These are phyloP conservation scores for Hylia prasina DNA, from an alignment of 2,113 vertebrate species.

Conservation along the genomic window DNA sequence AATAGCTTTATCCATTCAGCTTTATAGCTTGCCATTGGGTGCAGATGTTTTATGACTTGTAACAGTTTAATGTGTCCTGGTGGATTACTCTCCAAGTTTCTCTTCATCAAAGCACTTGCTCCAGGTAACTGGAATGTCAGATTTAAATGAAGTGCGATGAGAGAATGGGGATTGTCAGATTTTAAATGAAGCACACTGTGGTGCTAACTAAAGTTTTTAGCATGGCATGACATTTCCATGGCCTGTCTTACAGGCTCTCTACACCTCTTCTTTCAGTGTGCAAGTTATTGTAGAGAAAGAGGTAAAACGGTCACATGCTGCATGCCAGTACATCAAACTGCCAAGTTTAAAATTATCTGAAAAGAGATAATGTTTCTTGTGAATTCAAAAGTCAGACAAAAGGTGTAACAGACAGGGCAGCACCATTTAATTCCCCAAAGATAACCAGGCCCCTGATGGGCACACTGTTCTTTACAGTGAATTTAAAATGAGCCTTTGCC, in stretches of 20 bases:
- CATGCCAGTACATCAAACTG: neutral
- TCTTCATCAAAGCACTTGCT: constrained; percentile 55
- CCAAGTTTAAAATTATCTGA: neutral
- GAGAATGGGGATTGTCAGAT: constrained; percentile 41
- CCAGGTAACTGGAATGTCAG: constrained; percentile 52
- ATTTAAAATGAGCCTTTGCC: neutral
- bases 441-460: neutral
- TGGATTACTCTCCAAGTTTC: constrained; percentile 56
- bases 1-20: constrained; percentile 63
- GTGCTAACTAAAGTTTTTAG: constrained; percentile 44
- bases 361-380: neutral
- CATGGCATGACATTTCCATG: constrained; percentile 10
- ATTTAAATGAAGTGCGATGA: constrained; percentile 47
- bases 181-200: neutral
- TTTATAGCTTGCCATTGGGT: constrained; percentile 66
- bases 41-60: constrained; percentile 66
- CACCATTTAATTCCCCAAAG: neutral
- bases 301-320: neutral
- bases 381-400: neutral
- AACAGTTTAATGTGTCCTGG: constrained; percentile 65
- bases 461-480: neutral
- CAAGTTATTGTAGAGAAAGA: neutral
- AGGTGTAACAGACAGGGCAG: neutral
- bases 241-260: neutral
- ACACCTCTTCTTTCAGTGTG: neutral